Evolutionary conservation across 2,113 vertebrate species (phyloP).

Genomic region (Gambusia affinis): DNA sequence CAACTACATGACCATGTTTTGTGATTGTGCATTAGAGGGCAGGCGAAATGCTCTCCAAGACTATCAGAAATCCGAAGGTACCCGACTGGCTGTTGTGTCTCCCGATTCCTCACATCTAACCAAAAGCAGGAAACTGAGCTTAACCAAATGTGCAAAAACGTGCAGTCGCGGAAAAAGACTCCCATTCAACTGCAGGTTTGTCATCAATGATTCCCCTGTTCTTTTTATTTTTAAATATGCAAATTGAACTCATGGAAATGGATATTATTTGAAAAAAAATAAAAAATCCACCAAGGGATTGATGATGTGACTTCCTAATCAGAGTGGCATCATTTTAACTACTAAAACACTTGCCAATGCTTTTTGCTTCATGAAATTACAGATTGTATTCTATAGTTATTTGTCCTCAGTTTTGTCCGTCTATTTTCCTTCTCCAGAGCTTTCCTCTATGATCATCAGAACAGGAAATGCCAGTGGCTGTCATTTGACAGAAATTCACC

Average conservation of each 20-base stretch:
- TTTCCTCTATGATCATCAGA: slow-evolving; percentile 81
- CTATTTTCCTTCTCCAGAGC: slow-evolving; percentile 70
- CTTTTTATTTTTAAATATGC: neutral
- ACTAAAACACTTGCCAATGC: neutral
- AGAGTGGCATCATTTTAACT: neutral
- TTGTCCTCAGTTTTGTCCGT: slow-evolving; percentile 7
- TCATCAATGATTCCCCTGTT: slow-evolving; percentile 1
- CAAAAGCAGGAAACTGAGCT: slow-evolving; percentile 85
- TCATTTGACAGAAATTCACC: slow-evolving; percentile 91
- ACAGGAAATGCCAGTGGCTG: slow-evolving; percentile 90
- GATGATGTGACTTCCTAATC: neutral
- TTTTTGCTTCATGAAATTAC: neutral
- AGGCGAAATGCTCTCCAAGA: slow-evolving; percentile 93
- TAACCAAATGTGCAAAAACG: slow-evolving; percentile 88
- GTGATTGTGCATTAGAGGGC: slow-evolving; percentile 77
- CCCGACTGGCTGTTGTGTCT: slow-evolving; percentile 70
- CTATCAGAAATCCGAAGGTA: slow-evolving; percentile 89
- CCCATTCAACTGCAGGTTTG: slow-evolving; percentile 93
- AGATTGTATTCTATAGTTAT: slow-evolving; percentile 2
- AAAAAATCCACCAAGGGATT: neutral
- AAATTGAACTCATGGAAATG: neutral
- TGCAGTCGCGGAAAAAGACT: slow-evolving; percentile 90
- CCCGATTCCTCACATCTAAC: slow-evolving; percentile 82
- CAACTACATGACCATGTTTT: neutral
- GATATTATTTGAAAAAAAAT: neutral